phyloP scores from a whole-genome alignment of 92 coral and sea anemone species.

The Palythoa heliodiscus region DNA sequence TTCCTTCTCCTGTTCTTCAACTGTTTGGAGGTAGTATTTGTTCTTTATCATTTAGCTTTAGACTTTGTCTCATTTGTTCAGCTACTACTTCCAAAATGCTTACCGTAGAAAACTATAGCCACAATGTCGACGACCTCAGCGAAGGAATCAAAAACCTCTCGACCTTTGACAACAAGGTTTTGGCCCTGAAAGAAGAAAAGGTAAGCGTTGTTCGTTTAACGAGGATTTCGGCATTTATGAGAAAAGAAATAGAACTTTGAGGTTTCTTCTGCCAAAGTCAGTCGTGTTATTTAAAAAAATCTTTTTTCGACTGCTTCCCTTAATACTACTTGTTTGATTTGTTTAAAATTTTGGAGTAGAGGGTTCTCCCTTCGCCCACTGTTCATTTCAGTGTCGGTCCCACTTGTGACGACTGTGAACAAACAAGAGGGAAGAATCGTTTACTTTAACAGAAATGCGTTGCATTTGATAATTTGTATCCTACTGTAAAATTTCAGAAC shows the following conservation, averaged over 20 bases:
- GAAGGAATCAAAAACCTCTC: constrained; percentile 39
- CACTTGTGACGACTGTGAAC: too few species aligned
- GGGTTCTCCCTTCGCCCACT: background rate
- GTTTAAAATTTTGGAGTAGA: background rate
- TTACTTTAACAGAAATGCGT: too few species aligned
- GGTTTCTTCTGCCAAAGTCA: background rate
- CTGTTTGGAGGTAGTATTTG: background rate
- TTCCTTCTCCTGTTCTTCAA: constrained; percentile 65
- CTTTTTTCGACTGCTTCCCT: too few species aligned
- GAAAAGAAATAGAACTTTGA: background rate
- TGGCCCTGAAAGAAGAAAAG: background rate
- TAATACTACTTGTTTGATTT: background rate
- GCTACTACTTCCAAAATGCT: constrained; percentile 31
- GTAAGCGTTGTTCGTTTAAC: constrained; percentile 31
- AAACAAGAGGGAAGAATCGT: too few species aligned
- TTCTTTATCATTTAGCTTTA: background rate
- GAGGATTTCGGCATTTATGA: constrained; percentile 9
- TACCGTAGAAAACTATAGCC: constrained; percentile 26
- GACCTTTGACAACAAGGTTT: constrained; percentile 32
- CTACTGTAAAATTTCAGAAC: too few species aligned
- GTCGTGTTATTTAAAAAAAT: background rate
- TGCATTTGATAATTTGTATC: too few species aligned
- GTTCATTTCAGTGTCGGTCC: too few species aligned
- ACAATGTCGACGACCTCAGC: constrained; percentile 3
- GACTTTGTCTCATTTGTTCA: background rate